phyloP scores from a whole-genome alignment of 1,140 invertebrate species.

The Saccostrea echinata region DNA sequence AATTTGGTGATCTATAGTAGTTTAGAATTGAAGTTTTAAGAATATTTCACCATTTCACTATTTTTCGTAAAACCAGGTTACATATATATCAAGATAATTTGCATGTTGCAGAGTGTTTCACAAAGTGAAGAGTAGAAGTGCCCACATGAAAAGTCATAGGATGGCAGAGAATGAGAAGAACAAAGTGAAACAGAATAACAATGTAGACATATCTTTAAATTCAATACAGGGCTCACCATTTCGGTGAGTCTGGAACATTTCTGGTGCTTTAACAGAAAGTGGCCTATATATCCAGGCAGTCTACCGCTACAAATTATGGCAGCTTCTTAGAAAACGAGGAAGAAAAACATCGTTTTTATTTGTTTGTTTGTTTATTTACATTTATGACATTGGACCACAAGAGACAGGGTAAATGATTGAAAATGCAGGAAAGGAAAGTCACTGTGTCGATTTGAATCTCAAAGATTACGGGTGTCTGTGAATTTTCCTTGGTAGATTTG shows the following conservation, averaged over 20 bases:
- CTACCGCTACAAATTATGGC: conserved; percentile 27
- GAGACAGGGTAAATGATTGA: not conserved
- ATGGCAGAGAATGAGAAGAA: conserved; percentile 71
- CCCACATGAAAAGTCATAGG: conserved; percentile 97
- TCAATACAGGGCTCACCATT: conserved; percentile 45
- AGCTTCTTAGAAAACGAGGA: conserved; percentile 17
- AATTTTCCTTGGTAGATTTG: not conserved
- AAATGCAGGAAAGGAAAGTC: not conserved
- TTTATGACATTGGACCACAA: conserved; percentile 9
- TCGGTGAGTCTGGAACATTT: conserved; percentile 25
- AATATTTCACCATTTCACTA: too few relatives aligned
- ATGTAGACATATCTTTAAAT: conserved; percentile 48
- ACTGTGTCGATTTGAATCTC: not conserved
- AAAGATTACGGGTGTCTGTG: not conserved
- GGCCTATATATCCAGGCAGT: not conserved
- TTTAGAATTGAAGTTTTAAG: too few relatives aligned
- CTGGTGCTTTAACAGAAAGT: conserved; percentile 32
- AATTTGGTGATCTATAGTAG: too few relatives aligned
- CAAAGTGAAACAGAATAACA: conserved; percentile 53
- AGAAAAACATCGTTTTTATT: not conserved
- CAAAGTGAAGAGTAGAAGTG: conserved; percentile 98
- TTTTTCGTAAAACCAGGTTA: too few relatives aligned
- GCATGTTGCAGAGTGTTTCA: conserved; percentile 90
- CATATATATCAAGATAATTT: not conserved
- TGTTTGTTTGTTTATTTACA: not conserved